A percentile compares a stretch with the other conserved stretches of the same genome.
Evolutionary conservation across 2,113 vertebrate genomes (phyloP).

Genomic region (Microtus richardsoni): DNA sequence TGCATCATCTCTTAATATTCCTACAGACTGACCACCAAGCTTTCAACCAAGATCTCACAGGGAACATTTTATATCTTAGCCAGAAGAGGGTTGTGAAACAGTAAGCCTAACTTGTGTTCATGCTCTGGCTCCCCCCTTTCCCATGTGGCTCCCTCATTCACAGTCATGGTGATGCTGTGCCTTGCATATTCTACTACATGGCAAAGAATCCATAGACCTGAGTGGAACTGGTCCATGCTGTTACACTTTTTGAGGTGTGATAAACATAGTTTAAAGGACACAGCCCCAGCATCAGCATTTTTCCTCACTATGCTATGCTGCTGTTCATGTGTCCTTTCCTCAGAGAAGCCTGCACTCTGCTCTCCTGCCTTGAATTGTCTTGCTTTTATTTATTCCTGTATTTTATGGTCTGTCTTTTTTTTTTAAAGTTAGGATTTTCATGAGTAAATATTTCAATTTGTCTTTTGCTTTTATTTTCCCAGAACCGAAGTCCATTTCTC

Average conservation of each 20-base stretch:
- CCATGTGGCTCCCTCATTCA: too few species aligned
- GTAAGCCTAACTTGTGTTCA: not conserved
- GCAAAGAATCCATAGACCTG: not conserved
- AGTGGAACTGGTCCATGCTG: fast-evolving
- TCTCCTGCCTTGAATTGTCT: not conserved
- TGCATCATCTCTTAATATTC: not conserved
- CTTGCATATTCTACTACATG: too few species aligned
- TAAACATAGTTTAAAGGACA: too few species aligned
- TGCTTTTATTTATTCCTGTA: not conserved
- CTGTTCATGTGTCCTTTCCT: too few species aligned
- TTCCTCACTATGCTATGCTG: not conserved
- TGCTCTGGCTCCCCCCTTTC: too few species aligned
- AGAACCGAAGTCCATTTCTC: not conserved
- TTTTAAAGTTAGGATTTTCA: too few species aligned
- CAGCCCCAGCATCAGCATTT: too few species aligned
- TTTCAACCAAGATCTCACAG: not conserved
- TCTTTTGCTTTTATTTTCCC: too few species aligned
- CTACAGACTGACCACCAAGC: not conserved
- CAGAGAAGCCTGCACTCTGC: not conserved
- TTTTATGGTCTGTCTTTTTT: not conserved
- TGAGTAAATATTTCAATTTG: too few species aligned
- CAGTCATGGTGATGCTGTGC: too few species aligned
- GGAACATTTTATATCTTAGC: not conserved
- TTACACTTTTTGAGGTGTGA: fast-evolving
- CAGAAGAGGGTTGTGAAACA: not conserved